Base-by-base conservation (phyloP, 2,113 vertebrate genomes). In the Haplochromis vanheusdeni region DNA sequence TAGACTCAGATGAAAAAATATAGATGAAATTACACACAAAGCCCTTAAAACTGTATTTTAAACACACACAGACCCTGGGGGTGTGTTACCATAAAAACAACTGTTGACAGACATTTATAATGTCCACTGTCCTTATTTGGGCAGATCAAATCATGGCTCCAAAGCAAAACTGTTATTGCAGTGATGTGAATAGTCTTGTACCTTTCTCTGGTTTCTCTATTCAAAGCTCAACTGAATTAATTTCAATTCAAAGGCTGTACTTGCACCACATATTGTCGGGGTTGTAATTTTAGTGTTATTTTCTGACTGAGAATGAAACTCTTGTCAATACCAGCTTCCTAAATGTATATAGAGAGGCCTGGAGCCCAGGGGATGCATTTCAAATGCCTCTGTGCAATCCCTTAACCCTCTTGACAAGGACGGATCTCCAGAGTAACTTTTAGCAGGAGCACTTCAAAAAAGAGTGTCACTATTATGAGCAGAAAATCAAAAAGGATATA, bases 251-350 rank as follows among this genome's bases (percentile, higher is more conserved):
- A 65, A 12, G 26, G 49, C 21, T 87, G 68, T 11, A 35, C 55
- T 6, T 85, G 51, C 54, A 60, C 79, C 49, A 47, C 79, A 88
- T 84, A 77, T 84, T 60, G 68, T 68, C 2, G 2, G 47, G 13
- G 55, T 86, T 90, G 86, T 81, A 87, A 89, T 92, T 89, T 87
- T 81, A 84, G 58, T 84, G 54, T 17, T 62, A 80, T 87, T 89
- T 84, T 80, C 70, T 81, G 28, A 73, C 40, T 31, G 10, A 28
- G 10, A 19, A 77, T 86, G 81, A 77, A 77, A 31, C 45, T 77
- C 4, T n/a, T 77, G 73, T 77, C 13, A 33, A 81, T 45, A 83
- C 77, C 82, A 51, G 23, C 42, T 80, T 80, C 60, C 62, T 86
- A 28, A 4, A 60, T 79, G 82, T 82, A 81, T 52, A 33, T 2